These are phyloP conservation scores for Sialis lutaria DNA, from an alignment of 2,888 invertebrate genomes.

Conservation along the genomic window DNA sequence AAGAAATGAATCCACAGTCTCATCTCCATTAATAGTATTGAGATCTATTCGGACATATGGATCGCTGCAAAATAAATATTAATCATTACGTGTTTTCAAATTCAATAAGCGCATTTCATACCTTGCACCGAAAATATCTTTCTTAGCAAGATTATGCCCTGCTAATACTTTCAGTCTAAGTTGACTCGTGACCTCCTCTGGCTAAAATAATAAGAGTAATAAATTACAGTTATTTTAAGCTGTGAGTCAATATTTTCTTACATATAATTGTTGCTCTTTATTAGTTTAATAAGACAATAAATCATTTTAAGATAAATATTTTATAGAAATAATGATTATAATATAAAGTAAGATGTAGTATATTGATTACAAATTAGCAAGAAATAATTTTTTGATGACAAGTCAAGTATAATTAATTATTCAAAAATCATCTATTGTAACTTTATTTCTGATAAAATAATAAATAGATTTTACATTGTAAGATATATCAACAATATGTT, in stretches of 20 bases:
- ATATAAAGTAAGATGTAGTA: too few relatives aligned
- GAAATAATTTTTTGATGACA: too few relatives aligned
- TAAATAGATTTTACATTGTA: too few relatives aligned
- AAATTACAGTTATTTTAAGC: background rate
- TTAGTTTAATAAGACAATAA: too few relatives aligned
- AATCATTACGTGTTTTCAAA: conserved; percentile 5
- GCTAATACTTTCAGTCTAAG: conserved; percentile 72
- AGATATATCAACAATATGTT: background rate
- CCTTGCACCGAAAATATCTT: conserved; percentile 98
- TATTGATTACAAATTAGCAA: too few relatives aligned
- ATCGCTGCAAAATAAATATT: conserved; percentile 47
- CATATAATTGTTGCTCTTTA: too few relatives aligned
- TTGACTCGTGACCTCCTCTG: conserved; percentile 63
- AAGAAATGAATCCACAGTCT: conserved; percentile 78
- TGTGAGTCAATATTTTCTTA: too few relatives aligned
- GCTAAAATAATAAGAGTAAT: conserved; percentile 29
- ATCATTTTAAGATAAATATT: too few relatives aligned
- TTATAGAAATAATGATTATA: too few relatives aligned
- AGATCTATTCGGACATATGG: conserved; percentile 92
- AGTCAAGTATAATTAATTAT: too few relatives aligned
- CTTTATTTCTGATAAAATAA: too few relatives aligned
- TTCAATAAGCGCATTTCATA: conserved; percentile 21
- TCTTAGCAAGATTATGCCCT: conserved; percentile 86
- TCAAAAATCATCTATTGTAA: too few relatives aligned
- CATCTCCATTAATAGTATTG: conserved; percentile 67